Evolutionary conservation across 2,797 vertebrate species (phyloP).

Genomic region (Crocodylus rhombifer): DNA sequence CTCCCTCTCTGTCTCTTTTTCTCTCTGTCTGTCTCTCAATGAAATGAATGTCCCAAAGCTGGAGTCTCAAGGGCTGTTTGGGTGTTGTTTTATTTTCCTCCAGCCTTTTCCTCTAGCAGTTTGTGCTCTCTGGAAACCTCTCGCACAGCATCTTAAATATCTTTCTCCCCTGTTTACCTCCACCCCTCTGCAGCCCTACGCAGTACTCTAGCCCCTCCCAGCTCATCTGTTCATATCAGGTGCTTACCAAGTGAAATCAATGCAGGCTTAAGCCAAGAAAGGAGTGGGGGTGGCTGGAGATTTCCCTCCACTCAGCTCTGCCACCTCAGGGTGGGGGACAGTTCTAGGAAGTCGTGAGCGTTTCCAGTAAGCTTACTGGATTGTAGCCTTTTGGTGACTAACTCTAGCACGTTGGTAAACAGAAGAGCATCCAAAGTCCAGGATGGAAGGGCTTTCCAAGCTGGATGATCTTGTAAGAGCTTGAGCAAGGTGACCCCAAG

Average conservation of each 20-base stretch:
- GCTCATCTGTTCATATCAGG: conserved; percentile 80
- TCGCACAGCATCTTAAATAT: conserved; percentile 94
- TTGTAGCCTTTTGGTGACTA: conserved; percentile 68
- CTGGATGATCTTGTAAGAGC: background rate
- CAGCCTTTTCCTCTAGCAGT: conserved; percentile 74
- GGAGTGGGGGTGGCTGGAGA: conserved; percentile 10
- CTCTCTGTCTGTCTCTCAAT: background rate
- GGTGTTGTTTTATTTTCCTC: background rate
- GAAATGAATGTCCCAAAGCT: conserved; percentile 59
- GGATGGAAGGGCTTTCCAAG: conserved; percentile 1
- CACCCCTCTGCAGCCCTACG: conserved; percentile 78
- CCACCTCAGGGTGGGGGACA: conserved; percentile 50
- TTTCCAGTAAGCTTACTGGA: conserved; percentile 70
- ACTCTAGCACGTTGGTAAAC: conserved; percentile 39
- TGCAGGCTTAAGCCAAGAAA: conserved; percentile 58
- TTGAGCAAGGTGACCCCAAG: background rate
- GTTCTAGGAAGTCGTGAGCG: conserved; percentile 24
- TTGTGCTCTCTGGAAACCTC: conserved; percentile 41
- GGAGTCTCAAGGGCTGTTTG: conserved; percentile 21
- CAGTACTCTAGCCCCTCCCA: conserved; percentile 80
- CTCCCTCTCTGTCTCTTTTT: background rate
- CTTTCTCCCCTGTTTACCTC: conserved; percentile 84
- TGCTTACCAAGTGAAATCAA: conserved; percentile 78
- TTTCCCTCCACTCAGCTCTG: conserved; percentile 39
- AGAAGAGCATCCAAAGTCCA: background rate